Percentiles rank a stretch among this genome's conserved stretches.
These are phyloP conservation scores for Spilogale gracilis DNA, from an alignment of 2,113 vertebrate species.

Conservation along the genomic window DNA sequence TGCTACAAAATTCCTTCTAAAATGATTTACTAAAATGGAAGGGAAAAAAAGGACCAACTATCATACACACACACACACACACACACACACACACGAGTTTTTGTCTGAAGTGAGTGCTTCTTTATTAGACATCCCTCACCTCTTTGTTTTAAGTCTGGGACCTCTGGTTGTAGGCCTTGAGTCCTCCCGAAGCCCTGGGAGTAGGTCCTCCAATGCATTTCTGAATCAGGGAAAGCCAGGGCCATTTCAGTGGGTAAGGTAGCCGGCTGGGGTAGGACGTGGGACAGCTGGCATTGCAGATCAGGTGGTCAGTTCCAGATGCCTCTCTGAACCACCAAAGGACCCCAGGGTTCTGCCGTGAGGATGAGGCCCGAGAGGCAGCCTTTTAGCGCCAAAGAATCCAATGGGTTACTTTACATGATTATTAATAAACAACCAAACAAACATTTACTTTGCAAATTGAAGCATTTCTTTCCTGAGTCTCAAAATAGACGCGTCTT, in stretches of 20 bases:
- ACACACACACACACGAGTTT: neutral
- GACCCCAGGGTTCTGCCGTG: too few relatives aligned
- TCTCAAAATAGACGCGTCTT: conserved; percentile 21
- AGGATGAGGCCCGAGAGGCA: neutral
- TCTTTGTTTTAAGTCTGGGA: neutral
- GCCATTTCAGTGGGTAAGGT: rapidly evolving
- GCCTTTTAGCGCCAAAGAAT: too few relatives aligned
- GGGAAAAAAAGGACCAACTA: neutral
- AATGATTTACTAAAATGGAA: conserved; percentile 11
- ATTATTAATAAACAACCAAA: conserved; percentile 44
- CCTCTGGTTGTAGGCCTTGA: rapidly evolving
- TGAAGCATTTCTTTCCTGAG: conserved; percentile 29
- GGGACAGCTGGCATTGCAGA: neutral
- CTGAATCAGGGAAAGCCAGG: neutral
- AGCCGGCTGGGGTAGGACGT: rapidly evolving
- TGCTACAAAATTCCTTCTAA: neutral
- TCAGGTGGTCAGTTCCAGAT: rapidly evolving
- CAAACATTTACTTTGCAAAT: conserved; percentile 37
- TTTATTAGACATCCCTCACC: neutral
- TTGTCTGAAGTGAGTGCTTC: neutral
- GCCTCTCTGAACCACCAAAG: neutral
- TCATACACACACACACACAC: too few relatives aligned
- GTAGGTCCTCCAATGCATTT: neutral
- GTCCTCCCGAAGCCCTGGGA: rapidly evolving
- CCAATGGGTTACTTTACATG: neutral